Evolutionary conservation across 2,888 invertebrate genomes (phyloP), one percentile per base, ranked within the genome.

Genomic region (Dermolepida albohirtum): DNA sequence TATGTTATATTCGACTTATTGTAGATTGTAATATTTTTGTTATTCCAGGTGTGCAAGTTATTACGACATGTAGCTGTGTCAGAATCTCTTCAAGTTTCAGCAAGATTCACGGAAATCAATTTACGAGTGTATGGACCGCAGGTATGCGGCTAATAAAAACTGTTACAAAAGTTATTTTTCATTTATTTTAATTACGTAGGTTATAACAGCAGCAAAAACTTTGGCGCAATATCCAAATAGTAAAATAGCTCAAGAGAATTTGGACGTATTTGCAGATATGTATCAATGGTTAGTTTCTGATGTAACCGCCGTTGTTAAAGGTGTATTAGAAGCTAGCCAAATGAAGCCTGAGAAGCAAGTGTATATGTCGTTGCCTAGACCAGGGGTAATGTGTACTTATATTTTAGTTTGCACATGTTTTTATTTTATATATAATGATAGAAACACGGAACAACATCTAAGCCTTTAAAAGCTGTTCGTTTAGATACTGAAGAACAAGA

Each of bases 391-490:
- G 14, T 14, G 5, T 47, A 14, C 6, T 5, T 8, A 64, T 50
- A 22, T 50, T 50, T 64, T n/a, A 4, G n/a, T 14, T 14, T 7
- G 6, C n/a, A 11, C 11, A 41, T 16, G 16, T 40, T 41, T 57
- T 12, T 12, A 8, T 40, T 27, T 47, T 43, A 8, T 1, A 10
- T 16, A 44, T 54, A 7, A 14, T 67, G n/a, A 11, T 62, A 98
- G 97, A 98, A 97, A 91, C 97, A 98, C 83, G 98, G 98, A 72
- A 95, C 96, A 67, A 97, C 96, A 55, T 92, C 93, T 78, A 96
- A 97, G 85, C 94, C 96, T 49, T 82, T 95, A 74, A 96, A 97
- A 85, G 93, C 97, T 59, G 94, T 93, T 50, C 89, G 93, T 78
- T 84, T 97, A 76, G 96, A 96, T 85, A 92, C 94, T 59, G 96